These are phyloP conservation scores for Motacilla tschutschensis DNA, from an alignment of 2,113 vertebrate genomes.

Conservation along the genomic window DNA sequence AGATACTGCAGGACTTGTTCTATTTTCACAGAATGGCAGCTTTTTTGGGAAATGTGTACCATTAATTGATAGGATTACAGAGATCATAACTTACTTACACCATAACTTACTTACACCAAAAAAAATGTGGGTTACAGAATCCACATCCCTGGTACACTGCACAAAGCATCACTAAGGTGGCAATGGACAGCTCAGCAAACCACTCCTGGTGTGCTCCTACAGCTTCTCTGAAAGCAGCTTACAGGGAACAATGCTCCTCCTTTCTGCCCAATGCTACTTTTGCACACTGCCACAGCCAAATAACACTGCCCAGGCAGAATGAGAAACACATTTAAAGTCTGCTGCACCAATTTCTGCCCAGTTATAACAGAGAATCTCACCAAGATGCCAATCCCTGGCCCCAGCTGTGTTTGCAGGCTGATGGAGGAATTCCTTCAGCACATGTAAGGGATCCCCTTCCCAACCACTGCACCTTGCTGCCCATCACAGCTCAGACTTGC, in stretches of 20 bases:
- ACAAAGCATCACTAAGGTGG: not conserved
- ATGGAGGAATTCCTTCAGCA: fast-evolving
- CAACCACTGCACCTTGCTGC: not conserved
- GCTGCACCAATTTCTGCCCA: not conserved
- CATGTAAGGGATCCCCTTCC: not conserved
- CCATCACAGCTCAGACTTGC: not conserved
- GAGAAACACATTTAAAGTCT: not conserved
- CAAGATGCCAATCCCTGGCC: not conserved
- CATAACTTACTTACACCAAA: not conserved
- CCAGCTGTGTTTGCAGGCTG: not conserved
- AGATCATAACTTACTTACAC: not conserved
- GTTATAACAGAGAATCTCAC: fast-evolving
- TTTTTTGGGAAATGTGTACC: not conserved
- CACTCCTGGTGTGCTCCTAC: not conserved
- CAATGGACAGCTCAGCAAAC: not conserved
- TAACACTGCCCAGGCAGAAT: not conserved
- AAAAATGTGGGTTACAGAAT: not conserved
- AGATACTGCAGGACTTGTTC: not conserved
- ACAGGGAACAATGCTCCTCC: not conserved
- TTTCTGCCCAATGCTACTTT: not conserved
- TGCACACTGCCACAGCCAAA: not conserved
- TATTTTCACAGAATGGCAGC: not conserved
- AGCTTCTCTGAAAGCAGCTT: not conserved
- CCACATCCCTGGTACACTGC: not conserved
- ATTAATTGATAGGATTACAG: not conserved